These are phyloP conservation scores for Amphipoea lucens DNA, from an alignment of 2,888 invertebrate genomes.

Conservation along the genomic window DNA sequence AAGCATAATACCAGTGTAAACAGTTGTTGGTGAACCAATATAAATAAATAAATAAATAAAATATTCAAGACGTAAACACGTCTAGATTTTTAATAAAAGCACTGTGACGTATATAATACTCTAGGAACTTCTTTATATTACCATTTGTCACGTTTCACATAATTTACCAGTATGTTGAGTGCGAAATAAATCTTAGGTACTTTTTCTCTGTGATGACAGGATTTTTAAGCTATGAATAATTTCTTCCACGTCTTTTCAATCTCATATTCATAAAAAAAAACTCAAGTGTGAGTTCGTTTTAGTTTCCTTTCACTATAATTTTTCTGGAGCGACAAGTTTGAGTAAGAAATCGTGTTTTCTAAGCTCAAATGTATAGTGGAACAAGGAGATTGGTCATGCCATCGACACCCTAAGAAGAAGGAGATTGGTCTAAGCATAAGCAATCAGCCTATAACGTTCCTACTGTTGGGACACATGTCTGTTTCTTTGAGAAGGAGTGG, in stretches of 20 bases:
- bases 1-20: too few species aligned
- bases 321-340: background rate
- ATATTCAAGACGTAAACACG: conserved; percentile 28
- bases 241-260: conserved; percentile 19
- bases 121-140: conserved; percentile 42
- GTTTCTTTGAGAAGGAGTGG: background rate
- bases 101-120: conserved; percentile 30
- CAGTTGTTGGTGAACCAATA: too few species aligned
- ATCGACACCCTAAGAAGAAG: too few species aligned
- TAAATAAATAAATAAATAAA: too few species aligned
- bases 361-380: background rate
- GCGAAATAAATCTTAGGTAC: conserved; percentile 40
- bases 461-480: background rate
- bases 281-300: conserved; percentile 10
- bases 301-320: conserved; percentile 18
- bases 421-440: background rate
- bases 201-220: conserved; percentile 14
- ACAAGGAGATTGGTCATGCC: background rate
- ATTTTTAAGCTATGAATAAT: conserved; percentile 48
- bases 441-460: background rate
- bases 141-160: conserved; percentile 42
- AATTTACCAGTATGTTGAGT: conserved; percentile 35
- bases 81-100: conserved; percentile 47
- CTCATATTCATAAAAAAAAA: conserved; percentile 29
- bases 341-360: conserved; percentile 31